Percentiles rank a stretch among this genome's conserved stretches.
Conservation (phyloP, 2,797 vertebrate species). For the Rhabdomys pumilio region DNA sequence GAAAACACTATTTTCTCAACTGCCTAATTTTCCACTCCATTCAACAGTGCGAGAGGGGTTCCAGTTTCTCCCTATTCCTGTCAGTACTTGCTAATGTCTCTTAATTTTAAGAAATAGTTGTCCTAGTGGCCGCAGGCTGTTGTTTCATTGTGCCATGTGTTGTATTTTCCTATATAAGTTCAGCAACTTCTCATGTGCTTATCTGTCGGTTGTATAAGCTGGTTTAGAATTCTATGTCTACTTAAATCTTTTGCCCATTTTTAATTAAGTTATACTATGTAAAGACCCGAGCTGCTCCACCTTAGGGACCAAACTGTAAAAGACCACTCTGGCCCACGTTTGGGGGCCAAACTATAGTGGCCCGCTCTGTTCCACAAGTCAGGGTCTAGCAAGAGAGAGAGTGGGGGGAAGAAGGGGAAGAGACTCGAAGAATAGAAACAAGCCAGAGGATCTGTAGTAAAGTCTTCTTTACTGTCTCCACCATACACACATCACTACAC, state of each 20-base stretch:
- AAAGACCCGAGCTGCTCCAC: no score
- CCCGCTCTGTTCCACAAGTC: no score
- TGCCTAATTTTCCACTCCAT: not conserved
- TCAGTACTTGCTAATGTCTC: not conserved
- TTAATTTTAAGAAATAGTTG: not conserved
- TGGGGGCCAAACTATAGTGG: no score
- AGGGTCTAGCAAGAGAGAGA: no score
- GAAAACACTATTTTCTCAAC: not conserved
- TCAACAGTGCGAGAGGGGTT: not conserved
- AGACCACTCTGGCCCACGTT: no score
- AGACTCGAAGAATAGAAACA: no score
- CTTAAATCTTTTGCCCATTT: not conserved
- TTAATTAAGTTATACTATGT: not conserved
- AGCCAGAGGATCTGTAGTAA: no score
- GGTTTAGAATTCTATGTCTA: not conserved
- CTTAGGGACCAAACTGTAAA: no score
- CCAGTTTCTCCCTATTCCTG: not conserved
- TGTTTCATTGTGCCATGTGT: not conserved
- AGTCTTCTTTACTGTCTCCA: no score
- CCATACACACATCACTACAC: no score
- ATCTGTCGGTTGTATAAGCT: not conserved
- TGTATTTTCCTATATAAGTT: slow-evolving; percentile 18
- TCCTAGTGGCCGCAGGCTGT: not conserved
- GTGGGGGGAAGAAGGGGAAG: no score
- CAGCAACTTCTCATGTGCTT: slow-evolving; percentile 9